Evolutionary conservation across 1,140 invertebrate genomes (phyloP).

Genomic region (Drosophila nebulosa): DNA sequence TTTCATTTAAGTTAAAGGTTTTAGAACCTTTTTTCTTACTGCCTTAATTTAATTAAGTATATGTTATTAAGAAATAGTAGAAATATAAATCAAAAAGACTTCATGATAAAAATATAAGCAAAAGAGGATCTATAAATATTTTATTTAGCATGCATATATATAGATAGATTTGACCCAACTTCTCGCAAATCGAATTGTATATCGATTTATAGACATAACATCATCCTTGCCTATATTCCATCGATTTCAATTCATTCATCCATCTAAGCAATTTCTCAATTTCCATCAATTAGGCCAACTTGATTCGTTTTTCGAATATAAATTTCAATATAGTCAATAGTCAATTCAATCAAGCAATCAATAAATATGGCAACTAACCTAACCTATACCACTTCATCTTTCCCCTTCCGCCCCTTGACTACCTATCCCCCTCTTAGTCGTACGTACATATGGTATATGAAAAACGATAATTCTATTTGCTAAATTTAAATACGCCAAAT

Average conservation of each 20-base stretch:
- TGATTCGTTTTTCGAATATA: constrained; percentile 13
- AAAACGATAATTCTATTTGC: constrained; percentile 69
- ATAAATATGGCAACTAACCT: constrained; percentile 74
- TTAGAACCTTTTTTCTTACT: too few species aligned
- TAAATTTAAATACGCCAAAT: constrained; percentile 78
- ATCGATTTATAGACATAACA: neutral
- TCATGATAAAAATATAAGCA: too few species aligned
- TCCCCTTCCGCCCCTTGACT: neutral
- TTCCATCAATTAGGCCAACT: constrained; percentile 36
- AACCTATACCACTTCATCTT: constrained; percentile 31
- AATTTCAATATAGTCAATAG: constrained; percentile 40
- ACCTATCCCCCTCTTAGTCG: constrained; percentile 9
- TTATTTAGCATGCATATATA: too few species aligned
- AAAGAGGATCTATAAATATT: too few species aligned
- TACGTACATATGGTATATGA: neutral
- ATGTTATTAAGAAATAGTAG: too few species aligned
- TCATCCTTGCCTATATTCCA: neutral
- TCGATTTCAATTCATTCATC: neutral
- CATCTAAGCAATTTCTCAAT: constrained; percentile 4
- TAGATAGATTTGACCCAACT: too few species aligned
- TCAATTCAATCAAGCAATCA: constrained; percentile 76
- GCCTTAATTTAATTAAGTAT: too few species aligned
- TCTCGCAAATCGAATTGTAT: too few species aligned
- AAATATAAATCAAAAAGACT: too few species aligned
- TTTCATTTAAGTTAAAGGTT: too few species aligned